Evolutionary conservation across 2,888 invertebrate genomes (phyloP).

Genomic region (Hipparchia semele): DNA sequence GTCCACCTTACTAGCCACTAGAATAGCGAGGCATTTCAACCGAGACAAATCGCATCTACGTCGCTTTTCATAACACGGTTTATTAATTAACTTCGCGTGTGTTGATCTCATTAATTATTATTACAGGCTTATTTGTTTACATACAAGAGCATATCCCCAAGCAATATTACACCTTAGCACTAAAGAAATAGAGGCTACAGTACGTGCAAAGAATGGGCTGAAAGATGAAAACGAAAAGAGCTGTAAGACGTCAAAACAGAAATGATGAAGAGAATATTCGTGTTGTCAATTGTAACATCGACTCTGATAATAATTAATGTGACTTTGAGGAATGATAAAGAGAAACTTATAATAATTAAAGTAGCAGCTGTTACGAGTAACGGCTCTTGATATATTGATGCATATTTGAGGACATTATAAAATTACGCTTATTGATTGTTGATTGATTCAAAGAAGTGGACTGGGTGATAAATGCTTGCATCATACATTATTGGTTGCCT

Average conservation of each 20-base stretch:
- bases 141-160: conserved; percentile 4
- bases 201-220: background rate
- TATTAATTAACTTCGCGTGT: conserved; percentile 36
- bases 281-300: conserved; percentile 16
- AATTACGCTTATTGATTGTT: background rate
- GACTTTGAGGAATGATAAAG: conserved; percentile 21
- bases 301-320: conserved; percentile 22
- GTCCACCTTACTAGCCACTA: too few relatives aligned
- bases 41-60: conserved; percentile 2
- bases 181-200: conserved; percentile 1
- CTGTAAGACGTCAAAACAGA: conserved; percentile 34
- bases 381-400: background rate
- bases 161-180: conserved; percentile 5
- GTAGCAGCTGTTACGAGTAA: background rate
- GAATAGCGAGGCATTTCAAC: background rate
- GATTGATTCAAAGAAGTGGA: background rate
- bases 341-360: conserved; percentile 21
- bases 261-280: conserved; percentile 19
- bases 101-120: conserved; percentile 27
- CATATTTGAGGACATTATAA: background rate
- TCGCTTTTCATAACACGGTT: conserved; percentile 28
- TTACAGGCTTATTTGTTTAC: conserved; percentile 17
- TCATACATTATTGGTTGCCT: too few relatives aligned
- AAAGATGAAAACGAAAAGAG: conserved; percentile 38
- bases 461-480: background rate